These are phyloP conservation scores for Morone saxatilis DNA, from an alignment of 2,113 vertebrate genomes.

Conservation along the genomic window DNA sequence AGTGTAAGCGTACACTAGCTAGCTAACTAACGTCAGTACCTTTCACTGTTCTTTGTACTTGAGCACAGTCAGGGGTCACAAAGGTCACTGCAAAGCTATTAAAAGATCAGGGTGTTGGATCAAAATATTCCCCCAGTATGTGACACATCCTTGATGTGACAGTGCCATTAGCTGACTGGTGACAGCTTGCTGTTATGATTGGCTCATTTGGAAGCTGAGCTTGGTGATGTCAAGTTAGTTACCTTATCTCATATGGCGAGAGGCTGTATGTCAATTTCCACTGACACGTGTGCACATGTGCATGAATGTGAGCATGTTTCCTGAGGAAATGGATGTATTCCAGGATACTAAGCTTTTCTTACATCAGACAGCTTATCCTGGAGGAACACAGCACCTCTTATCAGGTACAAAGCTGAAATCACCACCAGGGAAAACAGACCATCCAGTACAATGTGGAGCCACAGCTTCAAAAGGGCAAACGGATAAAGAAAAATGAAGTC, in stretches of 20 bases:
- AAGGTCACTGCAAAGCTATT: slow-evolving; percentile 20
- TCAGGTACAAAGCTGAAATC: slow-evolving; percentile 68
- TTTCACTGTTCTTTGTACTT: too few species aligned
- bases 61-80: not conserved
- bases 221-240: slow-evolving; percentile 23
- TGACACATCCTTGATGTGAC: slow-evolving; percentile 34
- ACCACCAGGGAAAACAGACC: slow-evolving; percentile 70
- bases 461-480: slow-evolving; percentile 67
- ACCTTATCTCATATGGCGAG: slow-evolving; percentile 11
- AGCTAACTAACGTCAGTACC: too few species aligned
- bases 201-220: slow-evolving; percentile 37
- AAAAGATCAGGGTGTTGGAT: slow-evolving; percentile 6
- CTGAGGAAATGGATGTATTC: slow-evolving; percentile 58
- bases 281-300: slow-evolving; percentile 22
- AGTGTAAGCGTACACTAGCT: too few species aligned
- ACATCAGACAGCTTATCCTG: slow-evolving; percentile 70
- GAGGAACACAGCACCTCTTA: slow-evolving; percentile 68
- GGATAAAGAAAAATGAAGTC: slow-evolving; percentile 62
- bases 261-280: slow-evolving; percentile 19
- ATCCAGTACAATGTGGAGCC: slow-evolving; percentile 41
- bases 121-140: slow-evolving; percentile 4
- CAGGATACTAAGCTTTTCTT: slow-evolving; percentile 61
- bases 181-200: slow-evolving; percentile 36
- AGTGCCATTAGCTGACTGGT: slow-evolving; percentile 3
- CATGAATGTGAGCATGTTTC: slow-evolving; percentile 45